A percentile compares a stretch with the other conserved stretches of the same genome.
Conservation (phyloP, 2,113 vertebrate genomes). For the Halichoerus grypus region DNA sequence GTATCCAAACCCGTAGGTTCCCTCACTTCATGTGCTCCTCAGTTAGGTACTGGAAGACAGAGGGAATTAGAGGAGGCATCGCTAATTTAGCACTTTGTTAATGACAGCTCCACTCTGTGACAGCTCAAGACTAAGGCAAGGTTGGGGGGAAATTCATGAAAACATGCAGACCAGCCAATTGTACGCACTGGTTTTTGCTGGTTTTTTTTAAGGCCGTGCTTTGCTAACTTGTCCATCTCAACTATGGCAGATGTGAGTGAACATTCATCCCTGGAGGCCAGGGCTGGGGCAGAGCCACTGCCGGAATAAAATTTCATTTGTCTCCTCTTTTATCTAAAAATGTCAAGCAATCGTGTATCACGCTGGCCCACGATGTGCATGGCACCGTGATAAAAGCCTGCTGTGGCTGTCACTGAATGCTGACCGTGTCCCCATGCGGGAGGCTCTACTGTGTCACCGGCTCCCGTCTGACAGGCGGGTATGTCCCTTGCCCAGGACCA, state of each 20-base stretch:
- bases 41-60: background rate
- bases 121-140: background rate
- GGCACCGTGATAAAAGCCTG: background rate
- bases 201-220: background rate
- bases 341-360: background rate
- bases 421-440: background rate
- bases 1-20: background rate
- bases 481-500: background rate
- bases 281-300: background rate
- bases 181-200: too few species aligned
- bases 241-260: background rate
- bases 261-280: background rate
- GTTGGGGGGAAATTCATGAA: background rate
- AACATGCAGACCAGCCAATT: background rate
- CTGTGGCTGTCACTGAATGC: background rate
- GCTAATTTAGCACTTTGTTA: background rate
- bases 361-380: too few species aligned
- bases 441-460: background rate
- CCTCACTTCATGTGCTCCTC: background rate
- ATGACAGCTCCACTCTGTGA: conserved; percentile 26
- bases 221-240: conserved; percentile 2
- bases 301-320: conserved; percentile 5
- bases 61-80: background rate
- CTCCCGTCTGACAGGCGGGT: background rate
- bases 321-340: background rate